A percentile compares a stretch with the other conserved stretches of the same genome.
phyloP scores from a whole-genome alignment of 2,113 vertebrate species.

The Oreotrochilus melanogaster region DNA sequence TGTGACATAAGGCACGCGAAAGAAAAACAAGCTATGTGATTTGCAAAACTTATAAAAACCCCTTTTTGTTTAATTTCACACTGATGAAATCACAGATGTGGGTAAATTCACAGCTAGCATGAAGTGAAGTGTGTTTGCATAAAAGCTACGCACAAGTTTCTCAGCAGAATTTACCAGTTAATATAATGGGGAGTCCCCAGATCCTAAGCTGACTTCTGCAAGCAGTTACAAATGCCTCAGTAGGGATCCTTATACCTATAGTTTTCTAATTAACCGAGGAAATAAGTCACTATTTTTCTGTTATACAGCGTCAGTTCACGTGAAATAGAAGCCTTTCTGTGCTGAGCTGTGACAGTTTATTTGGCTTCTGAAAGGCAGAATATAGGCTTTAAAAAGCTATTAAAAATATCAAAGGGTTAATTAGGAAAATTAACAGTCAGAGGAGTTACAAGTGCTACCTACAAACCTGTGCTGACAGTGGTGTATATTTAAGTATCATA shows the following conservation, averaged over 20 bases:
- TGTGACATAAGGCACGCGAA: rapidly evolving
- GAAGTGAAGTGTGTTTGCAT: neutral
- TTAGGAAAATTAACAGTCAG: neutral
- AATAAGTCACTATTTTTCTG: neutral
- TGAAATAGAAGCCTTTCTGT: neutral
- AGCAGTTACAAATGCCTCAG: neutral
- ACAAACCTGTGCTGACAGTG: neutral
- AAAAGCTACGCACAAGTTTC: neutral
- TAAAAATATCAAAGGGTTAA: neutral
- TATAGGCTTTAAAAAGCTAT: neutral
- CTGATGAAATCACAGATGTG: neutral
- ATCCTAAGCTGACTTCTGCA: neutral
- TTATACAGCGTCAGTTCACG: neutral
- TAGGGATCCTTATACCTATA: neutral
- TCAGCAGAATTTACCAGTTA: neutral
- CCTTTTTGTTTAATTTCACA: neutral
- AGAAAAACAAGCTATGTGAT: neutral
- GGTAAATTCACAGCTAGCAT: neutral
- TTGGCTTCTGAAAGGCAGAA: neutral
- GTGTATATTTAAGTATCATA: neutral
- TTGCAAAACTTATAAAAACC: neutral
- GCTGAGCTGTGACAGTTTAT: neutral
- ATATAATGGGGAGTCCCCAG: neutral
- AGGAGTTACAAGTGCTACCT: neutral
- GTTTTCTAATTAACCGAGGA: neutral